Percentiles rank a stretch among this genome's conserved stretches.
Evolutionary conservation across 2,113 vertebrate genomes (phyloP).

Genomic region (Pycnonotus jocosus): DNA sequence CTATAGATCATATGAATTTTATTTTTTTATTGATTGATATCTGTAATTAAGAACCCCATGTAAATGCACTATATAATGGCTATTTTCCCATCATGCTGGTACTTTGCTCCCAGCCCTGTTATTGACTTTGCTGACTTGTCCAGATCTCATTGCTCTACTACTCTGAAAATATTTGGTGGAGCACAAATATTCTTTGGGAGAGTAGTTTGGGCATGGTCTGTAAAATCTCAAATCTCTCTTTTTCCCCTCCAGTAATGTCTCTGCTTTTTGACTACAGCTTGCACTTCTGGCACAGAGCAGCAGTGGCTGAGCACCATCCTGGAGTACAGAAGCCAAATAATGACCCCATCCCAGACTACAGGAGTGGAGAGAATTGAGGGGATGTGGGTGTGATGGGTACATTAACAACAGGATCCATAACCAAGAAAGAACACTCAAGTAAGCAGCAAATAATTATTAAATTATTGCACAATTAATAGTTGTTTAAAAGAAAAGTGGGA

Average conservation of each 20-base stretch:
- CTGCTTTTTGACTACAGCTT: not conserved
- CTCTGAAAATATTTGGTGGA: not conserved
- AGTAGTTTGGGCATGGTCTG: not conserved
- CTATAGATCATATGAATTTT: not conserved
- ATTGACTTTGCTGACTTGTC: not conserved
- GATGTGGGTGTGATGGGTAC: not conserved
- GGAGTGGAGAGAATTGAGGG: too few relatives aligned
- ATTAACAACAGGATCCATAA: not conserved
- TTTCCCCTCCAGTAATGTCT: not conserved
- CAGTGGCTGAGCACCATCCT: not conserved
- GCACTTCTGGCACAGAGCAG: not conserved
- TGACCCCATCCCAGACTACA: not conserved
- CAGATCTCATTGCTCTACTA: not conserved
- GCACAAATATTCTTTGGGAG: not conserved
- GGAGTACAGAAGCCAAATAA: not conserved
- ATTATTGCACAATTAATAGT: not conserved
- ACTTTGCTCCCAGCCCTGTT: not conserved
- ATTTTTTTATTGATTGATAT: not conserved
- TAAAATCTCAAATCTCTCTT: not conserved
- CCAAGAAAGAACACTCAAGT: not conserved
- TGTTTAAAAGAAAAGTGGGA: not conserved
- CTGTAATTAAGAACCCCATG: not conserved
- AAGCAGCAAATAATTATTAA: not conserved
- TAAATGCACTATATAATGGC: not conserved
- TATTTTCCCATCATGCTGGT: not conserved